Percentiles rank a stretch among this genome's conserved stretches.
phyloP scores from a whole-genome alignment of 2,888 invertebrate genomes.

The Brassicogethes aeneus region DNA sequence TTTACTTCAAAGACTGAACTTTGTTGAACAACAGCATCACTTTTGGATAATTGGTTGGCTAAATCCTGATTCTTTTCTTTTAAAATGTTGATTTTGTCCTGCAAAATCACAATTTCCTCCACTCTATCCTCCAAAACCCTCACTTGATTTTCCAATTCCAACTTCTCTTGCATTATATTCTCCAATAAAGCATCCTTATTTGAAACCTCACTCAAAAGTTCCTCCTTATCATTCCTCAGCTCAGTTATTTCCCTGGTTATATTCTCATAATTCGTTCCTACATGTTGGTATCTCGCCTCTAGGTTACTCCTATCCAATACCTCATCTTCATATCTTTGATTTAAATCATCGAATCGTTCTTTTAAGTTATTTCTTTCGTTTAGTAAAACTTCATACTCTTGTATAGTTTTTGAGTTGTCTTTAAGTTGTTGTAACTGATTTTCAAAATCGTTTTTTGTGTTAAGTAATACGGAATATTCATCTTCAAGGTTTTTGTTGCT shows the following conservation, averaged over 20 bases:
- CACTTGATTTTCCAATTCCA: slow-evolving; percentile 22
- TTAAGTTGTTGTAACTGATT: not conserved
- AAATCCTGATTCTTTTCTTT: slow-evolving; percentile 6
- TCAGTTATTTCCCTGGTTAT: not conserved
- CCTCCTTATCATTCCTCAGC: not conserved
- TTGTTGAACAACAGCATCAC: no score
- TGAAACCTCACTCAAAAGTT: no score
- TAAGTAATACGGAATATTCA: slow-evolving; percentile 4
- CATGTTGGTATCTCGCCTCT: not conserved
- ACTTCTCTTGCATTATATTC: slow-evolving; percentile 19
- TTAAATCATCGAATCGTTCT: not conserved
- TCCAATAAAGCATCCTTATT: slow-evolving; percentile 14
- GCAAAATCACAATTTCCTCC: no score
- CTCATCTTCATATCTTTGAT: not conserved
- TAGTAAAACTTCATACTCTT: not conserved
- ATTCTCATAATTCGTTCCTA: not conserved
- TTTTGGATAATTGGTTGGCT: slow-evolving; percentile 8
- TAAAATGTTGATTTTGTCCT: slow-evolving; percentile 5
- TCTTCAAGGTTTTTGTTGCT: slow-evolving; percentile 26
- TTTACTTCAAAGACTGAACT: no score
- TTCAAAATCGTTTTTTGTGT: not conserved
- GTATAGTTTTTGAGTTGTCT: not conserved
- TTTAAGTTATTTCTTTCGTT: not conserved
- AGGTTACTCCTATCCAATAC: not conserved
- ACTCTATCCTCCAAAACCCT: not conserved